A percentile compares a stretch with the other conserved stretches of the same genome.
phyloP scores from a whole-genome alignment of 2,797 vertebrate genomes.

The Cottoperca gobio region DNA sequence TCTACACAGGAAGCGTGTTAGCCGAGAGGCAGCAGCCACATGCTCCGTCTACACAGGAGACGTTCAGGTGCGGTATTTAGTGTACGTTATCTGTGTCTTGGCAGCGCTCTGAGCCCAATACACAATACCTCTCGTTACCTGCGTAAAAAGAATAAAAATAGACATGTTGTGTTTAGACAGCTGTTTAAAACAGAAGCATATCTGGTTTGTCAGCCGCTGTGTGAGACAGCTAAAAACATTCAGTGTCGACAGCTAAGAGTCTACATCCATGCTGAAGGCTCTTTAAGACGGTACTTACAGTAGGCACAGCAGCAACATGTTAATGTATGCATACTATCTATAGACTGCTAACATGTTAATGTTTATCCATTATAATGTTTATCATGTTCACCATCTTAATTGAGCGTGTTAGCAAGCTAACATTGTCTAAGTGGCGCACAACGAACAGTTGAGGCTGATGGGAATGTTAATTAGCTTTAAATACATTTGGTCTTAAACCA shows the following conservation, averaged over 20 bases:
- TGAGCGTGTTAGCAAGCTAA: background rate
- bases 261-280: background rate
- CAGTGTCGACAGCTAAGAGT: background rate
- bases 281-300: background rate
- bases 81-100: background rate
- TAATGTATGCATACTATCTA: background rate
- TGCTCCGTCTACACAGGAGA: background rate
- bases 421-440: background rate
- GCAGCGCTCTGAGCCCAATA: background rate
- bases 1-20: too few relatives aligned
- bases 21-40: background rate
- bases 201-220: background rate
- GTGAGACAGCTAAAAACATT: background rate
- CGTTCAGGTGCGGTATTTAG: background rate
- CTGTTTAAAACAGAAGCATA: background rate
- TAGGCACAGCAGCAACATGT: background rate
- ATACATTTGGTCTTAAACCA: too few relatives aligned
- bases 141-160: background rate
- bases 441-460: background rate
- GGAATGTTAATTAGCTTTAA: too few relatives aligned
- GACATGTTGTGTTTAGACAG: background rate
- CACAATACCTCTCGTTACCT: background rate
- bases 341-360: too few relatives aligned
- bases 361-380: too few relatives aligned
- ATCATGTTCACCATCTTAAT: too few relatives aligned